Evolutionary conservation across 2,113 vertebrate genomes (phyloP).

Genomic region (Rhineura floridana): DNA sequence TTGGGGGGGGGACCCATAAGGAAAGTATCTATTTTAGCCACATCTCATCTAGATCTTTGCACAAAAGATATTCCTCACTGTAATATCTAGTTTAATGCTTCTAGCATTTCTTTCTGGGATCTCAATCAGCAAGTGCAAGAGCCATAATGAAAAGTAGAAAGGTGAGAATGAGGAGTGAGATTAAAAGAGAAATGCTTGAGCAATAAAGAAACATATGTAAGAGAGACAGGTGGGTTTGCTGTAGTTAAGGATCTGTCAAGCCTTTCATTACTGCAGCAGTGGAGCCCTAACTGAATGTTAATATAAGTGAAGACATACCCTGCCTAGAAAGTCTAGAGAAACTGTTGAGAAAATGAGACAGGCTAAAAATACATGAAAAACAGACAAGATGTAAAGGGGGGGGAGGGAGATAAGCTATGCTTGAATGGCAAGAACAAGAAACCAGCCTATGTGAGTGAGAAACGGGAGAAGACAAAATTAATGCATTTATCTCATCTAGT

Average conservation of each 20-base stretch:
- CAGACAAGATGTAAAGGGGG: not conserved
- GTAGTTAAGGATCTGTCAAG: slow-evolving; percentile 32
- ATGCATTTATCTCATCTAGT: slow-evolving; percentile 52
- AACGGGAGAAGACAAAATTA: slow-evolving; percentile 45
- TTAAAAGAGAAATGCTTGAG: slow-evolving; percentile 45
- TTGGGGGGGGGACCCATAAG: not conserved
- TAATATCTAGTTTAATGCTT: slow-evolving; percentile 8
- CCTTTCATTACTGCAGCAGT: not conserved
- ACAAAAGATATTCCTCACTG: slow-evolving; percentile 7
- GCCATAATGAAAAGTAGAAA: slow-evolving; percentile 42
- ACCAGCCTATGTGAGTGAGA: slow-evolving; percentile 20
- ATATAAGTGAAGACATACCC: slow-evolving; percentile 25
- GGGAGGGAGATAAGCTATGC: not conserved
- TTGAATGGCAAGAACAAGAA: slow-evolving; percentile 16
- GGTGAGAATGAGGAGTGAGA: slow-evolving; percentile 38
- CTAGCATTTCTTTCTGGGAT: slow-evolving; percentile 18
- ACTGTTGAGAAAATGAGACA: slow-evolving; percentile 28
- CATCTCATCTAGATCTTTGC: not conserved
- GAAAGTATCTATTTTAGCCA: slow-evolving; percentile 3
- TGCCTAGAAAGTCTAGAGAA: slow-evolving; percentile 25
- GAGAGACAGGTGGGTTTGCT: slow-evolving; percentile 1
- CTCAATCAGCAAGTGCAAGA: slow-evolving; percentile 7
- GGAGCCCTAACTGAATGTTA: slow-evolving; percentile 27
- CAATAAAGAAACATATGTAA: slow-evolving; percentile 42
- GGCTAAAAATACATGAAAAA: slow-evolving; percentile 35